phyloP scores from a whole-genome alignment of 2,113 vertebrate species.

The Montifringilla adamsi region DNA sequence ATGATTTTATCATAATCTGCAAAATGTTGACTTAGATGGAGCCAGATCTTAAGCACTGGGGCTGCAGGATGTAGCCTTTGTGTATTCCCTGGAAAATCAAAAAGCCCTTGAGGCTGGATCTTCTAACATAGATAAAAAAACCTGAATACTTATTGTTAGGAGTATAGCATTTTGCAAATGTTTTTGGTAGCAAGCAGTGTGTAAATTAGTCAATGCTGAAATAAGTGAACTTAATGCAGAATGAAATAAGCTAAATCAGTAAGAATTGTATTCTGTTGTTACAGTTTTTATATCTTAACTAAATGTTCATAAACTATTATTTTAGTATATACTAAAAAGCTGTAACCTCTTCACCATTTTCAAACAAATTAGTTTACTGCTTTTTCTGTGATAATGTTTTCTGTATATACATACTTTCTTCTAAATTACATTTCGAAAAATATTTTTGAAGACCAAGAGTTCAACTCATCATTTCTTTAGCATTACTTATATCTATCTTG shows the following conservation, averaged over 20 bases:
- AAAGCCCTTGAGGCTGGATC: background rate
- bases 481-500: background rate
- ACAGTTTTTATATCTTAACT: background rate
- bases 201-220: background rate
- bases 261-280: background rate
- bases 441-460: background rate
- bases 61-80: background rate
- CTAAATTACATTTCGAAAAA: background rate
- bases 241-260: background rate
- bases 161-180: background rate
- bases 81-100: background rate
- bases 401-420: background rate
- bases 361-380: background rate
- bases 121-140: background rate
- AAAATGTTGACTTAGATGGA: background rate
- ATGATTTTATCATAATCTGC: background rate
- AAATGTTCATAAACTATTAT: background rate
- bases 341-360: background rate
- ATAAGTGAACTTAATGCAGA: background rate
- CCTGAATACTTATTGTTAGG: background rate
- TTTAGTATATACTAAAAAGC: background rate
- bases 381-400: background rate
- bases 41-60: background rate
- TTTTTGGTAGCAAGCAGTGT: background rate
- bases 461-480: background rate